Percentiles rank a stretch among this genome's conserved stretches.
These are phyloP conservation scores for Trinectes maculatus DNA, from an alignment of 2,113 vertebrate genomes.

Conservation along the genomic window DNA sequence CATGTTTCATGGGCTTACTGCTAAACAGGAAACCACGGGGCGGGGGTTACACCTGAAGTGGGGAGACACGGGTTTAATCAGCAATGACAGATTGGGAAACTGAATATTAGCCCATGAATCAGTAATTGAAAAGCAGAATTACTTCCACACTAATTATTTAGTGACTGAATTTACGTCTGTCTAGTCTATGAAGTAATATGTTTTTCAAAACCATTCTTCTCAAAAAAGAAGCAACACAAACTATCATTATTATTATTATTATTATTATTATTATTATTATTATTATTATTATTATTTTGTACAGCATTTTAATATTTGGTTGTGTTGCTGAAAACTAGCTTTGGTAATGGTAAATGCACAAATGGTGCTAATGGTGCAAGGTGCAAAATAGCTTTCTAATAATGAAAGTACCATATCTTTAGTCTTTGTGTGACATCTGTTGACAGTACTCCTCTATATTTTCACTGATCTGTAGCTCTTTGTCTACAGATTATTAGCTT, in stretches of 20 bases:
- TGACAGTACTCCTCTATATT: background rate
- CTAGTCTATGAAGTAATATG: background rate
- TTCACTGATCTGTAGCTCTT: background rate
- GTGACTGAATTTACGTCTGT: conserved; percentile 23
- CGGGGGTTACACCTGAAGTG: conserved; percentile 49
- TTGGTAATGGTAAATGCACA: no score
- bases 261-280: no score
- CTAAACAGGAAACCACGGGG: conserved; percentile 66
- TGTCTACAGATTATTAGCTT: conserved; percentile 36
- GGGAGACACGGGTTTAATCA: conserved; percentile 28
- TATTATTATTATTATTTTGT: background rate
- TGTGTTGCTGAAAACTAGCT: no score
- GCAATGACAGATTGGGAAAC: conserved; percentile 34
- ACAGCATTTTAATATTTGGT: background rate
- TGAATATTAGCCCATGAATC: conserved; percentile 49
- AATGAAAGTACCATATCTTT: no score
- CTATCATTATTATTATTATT: no score
- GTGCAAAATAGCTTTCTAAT: no score
- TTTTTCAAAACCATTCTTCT: no score
- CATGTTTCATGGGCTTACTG: no score
- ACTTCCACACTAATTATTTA: conserved; percentile 37
- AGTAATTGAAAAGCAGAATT: conserved; percentile 56
- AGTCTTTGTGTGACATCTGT: background rate
- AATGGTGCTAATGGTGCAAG: no score
- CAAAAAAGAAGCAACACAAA: no score